Evolutionary conservation across 2,888 invertebrate species (phyloP).

Genomic region (Halictus ligatus): DNA sequence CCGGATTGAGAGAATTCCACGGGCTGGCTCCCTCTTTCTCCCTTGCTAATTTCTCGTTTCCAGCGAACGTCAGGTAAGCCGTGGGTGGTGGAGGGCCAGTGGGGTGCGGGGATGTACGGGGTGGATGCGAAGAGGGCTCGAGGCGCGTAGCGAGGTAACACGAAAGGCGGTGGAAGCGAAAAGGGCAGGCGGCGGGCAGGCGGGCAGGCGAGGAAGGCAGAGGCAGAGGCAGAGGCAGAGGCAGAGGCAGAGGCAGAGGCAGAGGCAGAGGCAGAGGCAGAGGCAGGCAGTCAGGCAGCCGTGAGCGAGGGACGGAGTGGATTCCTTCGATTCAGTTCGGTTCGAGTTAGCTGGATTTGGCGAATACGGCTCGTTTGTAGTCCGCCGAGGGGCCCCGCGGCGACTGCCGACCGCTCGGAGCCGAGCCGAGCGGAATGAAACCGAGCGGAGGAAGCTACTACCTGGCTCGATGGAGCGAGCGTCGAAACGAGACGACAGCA

Average conservation of each 20-base stretch:
- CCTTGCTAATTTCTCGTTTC: conserved; percentile 70
- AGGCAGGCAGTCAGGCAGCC: not conserved
- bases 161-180: conserved; percentile 39
- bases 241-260: conserved; percentile 2
- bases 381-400: conserved; percentile 72
- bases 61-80: conserved; percentile 61
- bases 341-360: conserved; percentile 81
- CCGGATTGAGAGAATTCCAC: conserved; percentile 61
- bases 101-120: conserved; percentile 24
- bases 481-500: conserved; percentile 50
- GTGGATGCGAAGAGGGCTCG: conserved; percentile 36
- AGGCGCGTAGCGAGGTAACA: conserved; percentile 37
- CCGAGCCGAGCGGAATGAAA: conserved; percentile 64
- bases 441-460: conserved; percentile 57
- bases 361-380: conserved; percentile 82
- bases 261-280: not conserved
- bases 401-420: conserved; percentile 51
- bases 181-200: conserved; percentile 21
- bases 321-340: conserved; percentile 80
- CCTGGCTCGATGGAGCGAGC: conserved; percentile 63
- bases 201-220: conserved; percentile 20
- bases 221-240: not conserved
- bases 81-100: conserved; percentile 55
- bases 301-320: conserved; percentile 54
- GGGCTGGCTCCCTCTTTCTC: conserved; percentile 36